Conservation (phyloP, 2,113 vertebrate species). For the Nestor notabilis region DNA sequence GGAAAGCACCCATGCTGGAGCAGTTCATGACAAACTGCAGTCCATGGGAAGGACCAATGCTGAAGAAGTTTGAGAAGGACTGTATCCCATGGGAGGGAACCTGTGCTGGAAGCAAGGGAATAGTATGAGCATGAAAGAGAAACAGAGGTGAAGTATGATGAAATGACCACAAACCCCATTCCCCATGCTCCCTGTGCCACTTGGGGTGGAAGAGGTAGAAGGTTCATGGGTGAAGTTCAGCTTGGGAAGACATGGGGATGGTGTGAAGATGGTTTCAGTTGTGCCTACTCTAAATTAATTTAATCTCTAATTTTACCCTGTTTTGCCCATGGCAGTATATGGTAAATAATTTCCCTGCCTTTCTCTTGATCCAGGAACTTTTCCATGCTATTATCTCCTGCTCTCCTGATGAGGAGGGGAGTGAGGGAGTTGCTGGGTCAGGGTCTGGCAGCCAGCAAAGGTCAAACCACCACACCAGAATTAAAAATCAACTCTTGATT, state of each 20-base stretch:
- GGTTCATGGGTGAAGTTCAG: neutral
- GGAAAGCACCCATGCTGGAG: neutral
- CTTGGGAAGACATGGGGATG: neutral
- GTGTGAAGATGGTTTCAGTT: neutral
- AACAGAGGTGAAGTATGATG: neutral
- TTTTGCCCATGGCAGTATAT: neutral
- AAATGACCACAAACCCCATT: accelerated
- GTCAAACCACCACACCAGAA: neutral
- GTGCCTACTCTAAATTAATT: neutral
- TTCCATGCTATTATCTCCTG: neutral
- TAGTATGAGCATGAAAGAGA: neutral
- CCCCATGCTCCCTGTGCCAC: neutral
- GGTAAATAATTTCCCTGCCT: neutral
- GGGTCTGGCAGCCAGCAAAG: neutral
- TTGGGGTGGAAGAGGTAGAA: neutral
- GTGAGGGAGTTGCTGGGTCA: neutral
- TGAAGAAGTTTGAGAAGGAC: neutral
- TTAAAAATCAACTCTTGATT: neutral
- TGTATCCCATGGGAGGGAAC: neutral
- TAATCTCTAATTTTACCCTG: neutral
- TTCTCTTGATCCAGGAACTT: neutral
- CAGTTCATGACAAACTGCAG: neutral
- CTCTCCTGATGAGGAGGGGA: neutral
- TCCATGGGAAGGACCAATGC: accelerated
- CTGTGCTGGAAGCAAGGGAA: neutral